A percentile compares a stretch with the other conserved stretches of the same genome.
These are phyloP conservation scores for Philaenus spumarius DNA, from an alignment of 1,140 invertebrate species.

Conservation along the genomic window DNA sequence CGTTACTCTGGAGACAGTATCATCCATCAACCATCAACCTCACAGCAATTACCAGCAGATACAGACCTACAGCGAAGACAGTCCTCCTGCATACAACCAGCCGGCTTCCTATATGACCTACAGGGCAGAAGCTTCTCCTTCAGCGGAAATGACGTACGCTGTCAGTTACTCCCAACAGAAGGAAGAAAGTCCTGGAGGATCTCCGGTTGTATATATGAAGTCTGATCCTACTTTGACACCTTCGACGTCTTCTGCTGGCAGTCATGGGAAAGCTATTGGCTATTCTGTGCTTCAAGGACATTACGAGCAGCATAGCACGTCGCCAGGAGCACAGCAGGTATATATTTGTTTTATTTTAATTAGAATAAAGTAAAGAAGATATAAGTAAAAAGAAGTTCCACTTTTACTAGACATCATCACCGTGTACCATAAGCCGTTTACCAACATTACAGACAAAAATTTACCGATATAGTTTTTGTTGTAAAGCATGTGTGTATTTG, in stretches of 20 bases:
- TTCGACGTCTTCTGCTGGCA: background rate
- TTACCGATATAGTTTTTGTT: too few relatives aligned
- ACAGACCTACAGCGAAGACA: too few relatives aligned
- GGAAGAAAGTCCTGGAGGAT: background rate
- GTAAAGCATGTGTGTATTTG: too few relatives aligned
- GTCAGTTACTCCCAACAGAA: background rate
- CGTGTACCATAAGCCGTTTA: too few relatives aligned
- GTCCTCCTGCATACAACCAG: too few relatives aligned
- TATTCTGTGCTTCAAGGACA: background rate
- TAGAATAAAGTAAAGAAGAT: too few relatives aligned
- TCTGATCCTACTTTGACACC: background rate
- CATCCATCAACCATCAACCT: conserved; percentile 10
- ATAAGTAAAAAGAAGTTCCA: too few relatives aligned
- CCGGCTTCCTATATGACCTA: too few relatives aligned
- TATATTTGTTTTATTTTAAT: too few relatives aligned
- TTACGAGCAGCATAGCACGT: background rate
- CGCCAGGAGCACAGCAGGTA: background rate
- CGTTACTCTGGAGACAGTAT: background rate
- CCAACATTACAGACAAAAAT: too few relatives aligned
- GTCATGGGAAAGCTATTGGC: background rate
- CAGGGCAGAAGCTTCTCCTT: background rate
- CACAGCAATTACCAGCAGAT: too few relatives aligned
- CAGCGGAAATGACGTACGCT: background rate
- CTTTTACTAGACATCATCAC: too few relatives aligned
- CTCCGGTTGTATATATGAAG: conserved; percentile 1